Evolutionary conservation across 2,797 vertebrate species (phyloP), one percentile per base, ranked within the genome.

Genomic region (Lindbergichthys nudifrons): DNA sequence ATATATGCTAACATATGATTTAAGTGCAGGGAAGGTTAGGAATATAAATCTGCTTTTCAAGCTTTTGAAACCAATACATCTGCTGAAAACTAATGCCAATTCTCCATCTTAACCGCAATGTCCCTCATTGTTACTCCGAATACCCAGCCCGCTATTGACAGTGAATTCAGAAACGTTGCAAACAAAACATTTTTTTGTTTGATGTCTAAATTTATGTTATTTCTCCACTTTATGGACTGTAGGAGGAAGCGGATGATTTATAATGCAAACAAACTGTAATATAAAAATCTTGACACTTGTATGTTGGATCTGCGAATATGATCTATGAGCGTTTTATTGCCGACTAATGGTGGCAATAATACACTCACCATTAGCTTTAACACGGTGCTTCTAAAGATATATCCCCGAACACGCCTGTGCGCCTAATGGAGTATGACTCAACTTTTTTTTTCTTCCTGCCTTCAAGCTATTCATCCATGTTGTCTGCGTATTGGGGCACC

Each of bases 311-410:
- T 70, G 43, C 46, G 41, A 23, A 58, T 52, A 32, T 67, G 65
- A 73, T 80, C 15, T 53, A 70, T 60, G 54, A 57, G 51, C 76
- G 48, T 18, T 66, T 77, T 69, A 54, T 18, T 54, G 2, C n/a
- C 39, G 42, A 60, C 30, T 73, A 48, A 47, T 69, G 62, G 15
- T 53, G 42, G 53, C 42, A 59, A 79, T 75, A 50, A 70, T 39
- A 69, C 46, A 73, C 64, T 69, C 48, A 16, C 26, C 62, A 84
- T 62, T 73, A 65, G 23, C 53, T 86, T 77, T 19, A 72, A 62
- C 32, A 45, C 9, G 52, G 32, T 71, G 50, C 58, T 61, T 63
- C 36, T 66, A 36, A 21, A 63, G 32, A 79, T 42, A 59, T 62
- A 47, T 54, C 47, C 15, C 45, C 41, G 16, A 36, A 42, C 50